phyloP scores from a whole-genome alignment of 2,797 vertebrate species.

The Macropus fuliginosus region DNA sequence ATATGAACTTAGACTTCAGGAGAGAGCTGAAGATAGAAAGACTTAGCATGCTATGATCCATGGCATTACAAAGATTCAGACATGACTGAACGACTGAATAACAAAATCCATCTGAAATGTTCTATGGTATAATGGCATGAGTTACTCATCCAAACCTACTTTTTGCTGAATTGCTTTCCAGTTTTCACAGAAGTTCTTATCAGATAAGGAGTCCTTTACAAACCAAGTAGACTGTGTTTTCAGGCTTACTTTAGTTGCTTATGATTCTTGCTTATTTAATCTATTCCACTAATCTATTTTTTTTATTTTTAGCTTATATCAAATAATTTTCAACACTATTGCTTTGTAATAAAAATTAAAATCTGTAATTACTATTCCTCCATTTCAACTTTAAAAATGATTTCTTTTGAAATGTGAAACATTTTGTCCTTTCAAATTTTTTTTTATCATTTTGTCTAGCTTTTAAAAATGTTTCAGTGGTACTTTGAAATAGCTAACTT shows the following conservation, averaged over 20 bases:
- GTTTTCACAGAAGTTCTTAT: constrained; percentile 7
- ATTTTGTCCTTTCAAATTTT: too few species aligned
- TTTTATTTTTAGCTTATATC: neutral
- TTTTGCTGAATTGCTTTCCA: constrained; percentile 41
- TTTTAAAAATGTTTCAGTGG: neutral
- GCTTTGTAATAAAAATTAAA: neutral
- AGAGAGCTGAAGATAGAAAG: neutral
- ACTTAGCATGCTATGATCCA: neutral
- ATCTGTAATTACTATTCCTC: neutral
- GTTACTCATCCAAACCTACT: constrained; percentile 7
- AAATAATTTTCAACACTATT: neutral
- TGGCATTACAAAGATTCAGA: neutral
- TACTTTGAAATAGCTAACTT: neutral
- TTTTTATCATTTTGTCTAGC: neutral
- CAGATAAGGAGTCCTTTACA: neutral
- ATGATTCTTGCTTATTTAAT: neutral
- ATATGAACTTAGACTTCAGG: neutral
- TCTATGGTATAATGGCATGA: neutral
- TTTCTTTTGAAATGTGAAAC: too few species aligned
- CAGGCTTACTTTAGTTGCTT: neutral
- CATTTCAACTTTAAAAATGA: neutral
- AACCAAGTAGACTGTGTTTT: neutral
- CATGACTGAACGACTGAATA: neutral
- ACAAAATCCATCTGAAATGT: neutral
- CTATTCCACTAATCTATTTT: neutral